Base-by-base conservation (phyloP, 2,113 vertebrate genomes). In the Scomber japonicus region DNA sequence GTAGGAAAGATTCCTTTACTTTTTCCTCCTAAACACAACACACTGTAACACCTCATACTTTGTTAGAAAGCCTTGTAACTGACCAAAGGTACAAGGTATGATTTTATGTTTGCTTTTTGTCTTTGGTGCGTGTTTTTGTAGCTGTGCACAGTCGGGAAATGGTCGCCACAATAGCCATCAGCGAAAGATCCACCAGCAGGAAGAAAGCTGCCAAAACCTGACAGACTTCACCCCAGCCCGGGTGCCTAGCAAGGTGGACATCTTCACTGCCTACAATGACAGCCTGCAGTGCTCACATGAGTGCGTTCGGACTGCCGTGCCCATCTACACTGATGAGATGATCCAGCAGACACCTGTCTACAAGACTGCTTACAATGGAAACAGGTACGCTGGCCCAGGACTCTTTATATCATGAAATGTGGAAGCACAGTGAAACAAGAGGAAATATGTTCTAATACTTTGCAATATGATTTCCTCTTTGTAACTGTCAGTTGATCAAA, bases 231-330 rank as follows among this genome's bases (percentile, higher is more conserved):
- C 98, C 1, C 95, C 97, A 0, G 97, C 97, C 30, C 94, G 98
- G 2, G 97, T 98, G 80, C 96, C 98, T 91, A 99, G 98, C 88
- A 96, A 96, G 91, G 94, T 99, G 94, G 98, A 99, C 95, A 98
- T 99, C 80, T 99, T 98, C 95, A 98, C 98, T 53, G 98, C 98
- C 95, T 99, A 99, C 92, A 98, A 98, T 0, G 98, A 99, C 93
- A 97, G 96, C 67, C 95, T 99, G 69, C 98, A 98, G 94, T 99
- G 98, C 91, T 98, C 98, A 2, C 98, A 99, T 3, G 98, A 99
- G 94, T 99, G 98, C 5, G 96, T 99, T 21, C 93, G 97, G 68
- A 96, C 96, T 0, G 95, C 97, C 0, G 95, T 97, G 85, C 96
- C 98, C 1, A 94, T 97, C 81, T 99, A 98, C 74, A 93, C 97